Evolutionary conservation across 2,113 vertebrate species (phyloP), one percentile per base, ranked within the genome.

Genomic region (Sinocyclocheilus anophthalmus): DNA sequence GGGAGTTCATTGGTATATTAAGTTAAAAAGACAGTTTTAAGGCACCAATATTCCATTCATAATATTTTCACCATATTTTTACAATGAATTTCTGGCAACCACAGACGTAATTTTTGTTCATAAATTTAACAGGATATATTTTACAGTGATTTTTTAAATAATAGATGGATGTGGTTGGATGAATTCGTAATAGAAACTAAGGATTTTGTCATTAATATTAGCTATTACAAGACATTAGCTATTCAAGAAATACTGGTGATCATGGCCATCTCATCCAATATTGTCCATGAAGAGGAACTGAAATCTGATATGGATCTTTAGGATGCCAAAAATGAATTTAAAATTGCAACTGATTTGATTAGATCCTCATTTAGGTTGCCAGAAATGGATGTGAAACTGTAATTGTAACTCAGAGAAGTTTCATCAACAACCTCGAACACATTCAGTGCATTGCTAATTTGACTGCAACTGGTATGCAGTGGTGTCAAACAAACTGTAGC

Each of bases 261-360:
- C 33, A 72, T 22, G 37, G 33, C 33, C 33, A 72, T 72, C 37
- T 42, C 20, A 72, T 72, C 11, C 9, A 72, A 42, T 42, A 22
- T n/a, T 39, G 37, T n/a, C 20, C 37, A 42, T n/a, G 4, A 42
- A 42, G 37, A 72, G 69, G 69, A 72, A 72, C 20, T 72, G 1
- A n/a, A 39, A 42, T 72, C 39, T 72, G 18, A 72, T 42, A 37
- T 4, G 33, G 33, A 42, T 72, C 69, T 72, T 72, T 22, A 72
- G 10, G 33, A 72, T 22, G 69, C 69, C 69, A 72, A 72, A 72
- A 42, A 42, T n/a, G 37, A 37, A 42, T 22, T 72, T 1, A 5
- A 22, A 72, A 72, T 72, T 22, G 37, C 14, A n/a, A 72, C 37
- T 72, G 37, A 72, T 72, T 72, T 42, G 69, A 72, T 72, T 72